Percentiles rank a stretch among this genome's conserved stretches.
Evolutionary conservation across 2,797 vertebrate species (phyloP).

Genomic region (Rhabdomys pumilio): DNA sequence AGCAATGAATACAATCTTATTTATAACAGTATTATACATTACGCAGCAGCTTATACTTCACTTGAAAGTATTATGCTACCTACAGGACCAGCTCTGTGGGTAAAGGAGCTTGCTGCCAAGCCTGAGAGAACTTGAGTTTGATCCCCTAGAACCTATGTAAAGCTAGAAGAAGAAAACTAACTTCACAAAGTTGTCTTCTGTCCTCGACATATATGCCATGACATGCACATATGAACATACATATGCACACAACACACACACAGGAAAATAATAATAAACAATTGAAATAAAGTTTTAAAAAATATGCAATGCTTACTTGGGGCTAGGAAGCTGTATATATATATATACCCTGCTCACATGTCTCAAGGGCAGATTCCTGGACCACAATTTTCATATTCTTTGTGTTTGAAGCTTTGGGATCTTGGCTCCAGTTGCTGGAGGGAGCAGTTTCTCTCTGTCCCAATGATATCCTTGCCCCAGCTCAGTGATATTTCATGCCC

Average conservation of each 20-base stretch:
- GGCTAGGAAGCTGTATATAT: not conserved
- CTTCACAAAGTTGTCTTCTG: not conserved
- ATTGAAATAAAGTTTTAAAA: not conserved
- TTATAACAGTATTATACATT: not conserved
- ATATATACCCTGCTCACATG: accelerated
- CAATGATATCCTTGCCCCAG: not conserved
- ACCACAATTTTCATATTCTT: not conserved
- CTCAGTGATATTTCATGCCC: not conserved
- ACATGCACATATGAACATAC: not conserved
- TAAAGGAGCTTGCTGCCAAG: not conserved
- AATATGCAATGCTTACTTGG: not conserved
- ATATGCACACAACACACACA: not conserved
- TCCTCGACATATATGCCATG: not conserved
- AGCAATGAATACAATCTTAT: not conserved
- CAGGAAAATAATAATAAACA: not conserved
- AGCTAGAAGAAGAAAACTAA: not conserved
- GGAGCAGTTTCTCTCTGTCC: not conserved
- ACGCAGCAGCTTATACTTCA: not conserved
- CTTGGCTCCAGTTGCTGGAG: not conserved
- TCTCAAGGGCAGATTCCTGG: not conserved
- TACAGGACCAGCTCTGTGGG: not conserved
- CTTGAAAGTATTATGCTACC: not conserved
- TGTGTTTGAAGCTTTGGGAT: not conserved
- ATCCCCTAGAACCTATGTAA: not conserved
- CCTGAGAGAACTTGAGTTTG: not conserved